These are phyloP conservation scores for Acholoe squamosa DNA, from an alignment of 2,888 invertebrate genomes.

Conservation along the genomic window DNA sequence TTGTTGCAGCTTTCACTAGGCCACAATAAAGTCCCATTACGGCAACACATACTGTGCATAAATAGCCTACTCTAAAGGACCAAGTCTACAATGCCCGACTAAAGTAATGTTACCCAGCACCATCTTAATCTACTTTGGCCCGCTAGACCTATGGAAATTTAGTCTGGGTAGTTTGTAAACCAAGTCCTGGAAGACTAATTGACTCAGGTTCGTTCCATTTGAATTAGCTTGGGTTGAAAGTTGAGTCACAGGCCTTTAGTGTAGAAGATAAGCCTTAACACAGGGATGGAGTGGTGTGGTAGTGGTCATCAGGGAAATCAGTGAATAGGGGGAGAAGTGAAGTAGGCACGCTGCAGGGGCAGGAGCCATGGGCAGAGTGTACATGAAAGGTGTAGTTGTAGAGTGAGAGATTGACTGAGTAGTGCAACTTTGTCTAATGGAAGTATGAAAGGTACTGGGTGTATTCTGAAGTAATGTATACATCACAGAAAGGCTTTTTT, in stretches of 20 bases:
- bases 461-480: no score
- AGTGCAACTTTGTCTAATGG: neutral
- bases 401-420: neutral
- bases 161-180: neutral
- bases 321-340: neutral
- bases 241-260: neutral
- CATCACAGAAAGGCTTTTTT: no score
- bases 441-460: no score
- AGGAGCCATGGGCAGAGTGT: neutral
- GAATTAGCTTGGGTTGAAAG: neutral
- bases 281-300: neutral
- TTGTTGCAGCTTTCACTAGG: no score
- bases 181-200: neutral
- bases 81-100: neutral
- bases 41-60: neutral
- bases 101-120: neutral
- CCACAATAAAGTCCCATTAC: no score
- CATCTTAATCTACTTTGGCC: neutral
- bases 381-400: neutral
- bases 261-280: neutral
- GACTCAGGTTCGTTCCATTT: neutral
- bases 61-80: neutral
- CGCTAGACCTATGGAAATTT: neutral
- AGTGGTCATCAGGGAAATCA: conserved; percentile 9
- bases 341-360: no score